Evolutionary conservation across 2,113 vertebrate genomes (phyloP).

Genomic region (Otus sunia): DNA sequence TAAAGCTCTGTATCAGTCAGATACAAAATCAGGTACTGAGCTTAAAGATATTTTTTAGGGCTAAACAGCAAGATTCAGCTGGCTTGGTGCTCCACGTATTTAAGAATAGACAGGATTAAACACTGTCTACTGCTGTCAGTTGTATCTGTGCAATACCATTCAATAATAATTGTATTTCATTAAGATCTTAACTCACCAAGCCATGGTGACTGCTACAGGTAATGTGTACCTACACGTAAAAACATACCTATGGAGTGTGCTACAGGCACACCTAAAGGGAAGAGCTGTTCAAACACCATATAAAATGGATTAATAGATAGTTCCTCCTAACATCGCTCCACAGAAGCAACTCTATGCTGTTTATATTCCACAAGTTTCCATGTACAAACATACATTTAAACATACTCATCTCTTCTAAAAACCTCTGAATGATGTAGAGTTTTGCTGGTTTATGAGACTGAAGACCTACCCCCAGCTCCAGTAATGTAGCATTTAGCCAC

Average conservation of each 20-base stretch:
- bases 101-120: background rate
- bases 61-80: background rate
- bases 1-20: background rate
- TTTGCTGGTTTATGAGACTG: background rate
- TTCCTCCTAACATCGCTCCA: background rate
- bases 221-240: background rate
- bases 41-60: background rate
- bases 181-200: background rate
- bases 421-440: background rate
- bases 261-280: background rate
- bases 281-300: background rate
- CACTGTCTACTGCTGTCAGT: background rate
- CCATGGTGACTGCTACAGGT: background rate
- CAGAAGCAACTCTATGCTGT: background rate
- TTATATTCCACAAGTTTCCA: background rate
- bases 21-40: background rate
- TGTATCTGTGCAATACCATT: background rate
- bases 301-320: background rate
- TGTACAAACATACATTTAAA: background rate
- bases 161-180: background rate
- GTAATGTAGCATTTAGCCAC: background rate
- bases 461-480: background rate
- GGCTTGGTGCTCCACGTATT: background rate
- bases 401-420: background rate
- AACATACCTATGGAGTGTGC: background rate